Evolutionary conservation across 1,140 invertebrate genomes (phyloP).

Genomic region (Hycleus cichorii): DNA sequence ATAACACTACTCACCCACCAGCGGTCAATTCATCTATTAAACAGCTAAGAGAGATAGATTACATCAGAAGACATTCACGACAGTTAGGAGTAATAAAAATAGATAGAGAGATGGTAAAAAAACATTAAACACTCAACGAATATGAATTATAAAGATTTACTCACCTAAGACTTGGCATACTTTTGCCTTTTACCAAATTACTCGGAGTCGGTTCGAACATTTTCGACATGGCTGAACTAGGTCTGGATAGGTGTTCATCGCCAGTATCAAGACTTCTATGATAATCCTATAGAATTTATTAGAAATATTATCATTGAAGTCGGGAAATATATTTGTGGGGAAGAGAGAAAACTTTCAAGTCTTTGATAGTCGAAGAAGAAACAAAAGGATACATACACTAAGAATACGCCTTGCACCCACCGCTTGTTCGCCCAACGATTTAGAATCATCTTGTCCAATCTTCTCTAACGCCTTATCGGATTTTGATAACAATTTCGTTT

Average conservation of each 20-base stretch:
- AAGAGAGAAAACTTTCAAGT: slow-evolving; percentile 11
- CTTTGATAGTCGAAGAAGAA: slow-evolving; percentile 3
- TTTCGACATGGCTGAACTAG: slow-evolving; percentile 56
- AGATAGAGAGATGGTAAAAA: not conserved
- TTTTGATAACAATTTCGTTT: slow-evolving; percentile 83
- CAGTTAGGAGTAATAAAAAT: slow-evolving; percentile 3
- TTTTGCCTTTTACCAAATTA: slow-evolving; percentile 85
- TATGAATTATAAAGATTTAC: slow-evolving; percentile 17
- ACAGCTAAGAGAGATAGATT: slow-evolving; percentile 62
- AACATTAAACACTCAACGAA: not conserved
- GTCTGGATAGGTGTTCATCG: slow-evolving; percentile 59
- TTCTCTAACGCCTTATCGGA: slow-evolving; percentile 86
- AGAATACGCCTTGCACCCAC: slow-evolving; percentile 41
- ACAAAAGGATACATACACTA: slow-evolving; percentile 37
- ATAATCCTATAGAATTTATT: slow-evolving; percentile 52
- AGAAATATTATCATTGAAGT: not conserved
- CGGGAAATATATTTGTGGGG: slow-evolving; percentile 1
- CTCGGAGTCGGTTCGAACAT: slow-evolving; percentile 51
- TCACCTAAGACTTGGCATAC: slow-evolving; percentile 91
- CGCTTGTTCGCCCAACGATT: slow-evolving; percentile 46
- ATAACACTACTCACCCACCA: slow-evolving; percentile 62
- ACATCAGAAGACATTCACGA: slow-evolving; percentile 35
- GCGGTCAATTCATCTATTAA: slow-evolving; percentile 77
- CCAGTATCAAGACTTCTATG: slow-evolving; percentile 72
- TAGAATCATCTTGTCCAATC: slow-evolving; percentile 68